A percentile compares a stretch with the other conserved stretches of the same genome.
These are phyloP conservation scores for Cryptotermes secundus DNA, from an alignment of 1,140 invertebrate species.

Conservation along the genomic window DNA sequence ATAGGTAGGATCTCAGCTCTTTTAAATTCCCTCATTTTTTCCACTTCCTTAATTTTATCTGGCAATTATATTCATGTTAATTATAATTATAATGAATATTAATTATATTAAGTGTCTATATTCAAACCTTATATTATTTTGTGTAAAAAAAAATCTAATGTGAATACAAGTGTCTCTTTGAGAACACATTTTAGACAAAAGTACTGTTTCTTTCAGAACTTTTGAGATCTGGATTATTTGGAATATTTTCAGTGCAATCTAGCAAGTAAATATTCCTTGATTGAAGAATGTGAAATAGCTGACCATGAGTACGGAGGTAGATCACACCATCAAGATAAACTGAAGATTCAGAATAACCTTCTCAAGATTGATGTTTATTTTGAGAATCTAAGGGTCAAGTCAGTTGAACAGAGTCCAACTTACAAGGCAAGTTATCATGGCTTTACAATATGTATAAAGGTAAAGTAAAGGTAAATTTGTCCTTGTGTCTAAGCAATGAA, in stretches of 20 bases:
- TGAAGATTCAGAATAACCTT: conserved; percentile 29
- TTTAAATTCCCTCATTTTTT: too few species aligned
- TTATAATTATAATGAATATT: too few species aligned
- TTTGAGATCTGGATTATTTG: neutral
- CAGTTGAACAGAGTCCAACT: conserved; percentile 33
- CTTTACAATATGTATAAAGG: too few species aligned
- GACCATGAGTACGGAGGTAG: conserved; percentile 9
- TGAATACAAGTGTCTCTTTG: neutral
- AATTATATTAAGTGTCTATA: too few species aligned
- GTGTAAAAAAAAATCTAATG: neutral
- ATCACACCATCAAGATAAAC: neutral
- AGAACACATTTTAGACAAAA: neutral
- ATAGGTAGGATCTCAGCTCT: too few species aligned
- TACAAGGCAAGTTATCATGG: conserved; percentile 29
- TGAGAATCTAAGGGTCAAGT: conserved; percentile 32
- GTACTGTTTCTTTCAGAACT: neutral
- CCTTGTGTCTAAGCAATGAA: too few species aligned
- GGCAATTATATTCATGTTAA: too few species aligned
- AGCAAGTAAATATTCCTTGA: neutral
- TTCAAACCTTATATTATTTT: too few species aligned
- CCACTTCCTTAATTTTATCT: too few species aligned
- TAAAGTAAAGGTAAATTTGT: too few species aligned
- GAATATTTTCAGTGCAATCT: conserved; percentile 5
- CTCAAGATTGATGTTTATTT: conserved; percentile 35
- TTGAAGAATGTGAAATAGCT: neutral